phyloP scores from a whole-genome alignment of 1,140 invertebrate genomes.

The Drosophila pandora region DNA sequence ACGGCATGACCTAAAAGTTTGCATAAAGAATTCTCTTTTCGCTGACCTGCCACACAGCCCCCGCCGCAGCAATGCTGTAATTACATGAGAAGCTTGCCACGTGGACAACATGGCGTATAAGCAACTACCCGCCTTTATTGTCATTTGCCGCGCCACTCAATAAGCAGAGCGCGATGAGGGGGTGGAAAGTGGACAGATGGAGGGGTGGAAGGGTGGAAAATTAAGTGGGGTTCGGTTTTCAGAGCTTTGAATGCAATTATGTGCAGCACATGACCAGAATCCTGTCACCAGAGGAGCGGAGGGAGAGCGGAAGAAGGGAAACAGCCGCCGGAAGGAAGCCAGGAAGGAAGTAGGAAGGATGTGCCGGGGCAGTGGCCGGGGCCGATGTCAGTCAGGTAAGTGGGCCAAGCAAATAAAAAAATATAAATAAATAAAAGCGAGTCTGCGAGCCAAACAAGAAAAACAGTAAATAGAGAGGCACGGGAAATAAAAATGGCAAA shows the following conservation, averaged over 20 bases:
- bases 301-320: not conserved
- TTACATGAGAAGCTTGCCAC: constrained; percentile 30
- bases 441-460: constrained; percentile 23
- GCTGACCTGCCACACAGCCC: constrained; percentile 1
- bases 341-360: constrained; percentile 39
- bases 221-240: constrained; percentile 8
- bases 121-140: constrained; percentile 64
- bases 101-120: constrained; percentile 65
- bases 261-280: constrained; percentile 69
- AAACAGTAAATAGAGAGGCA: constrained; percentile 36
- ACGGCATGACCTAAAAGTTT: constrained; percentile 33
- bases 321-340: constrained; percentile 21
- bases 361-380: constrained; percentile 5
- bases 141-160: constrained; percentile 61
- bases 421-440: constrained; percentile 65
- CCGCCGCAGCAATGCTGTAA: constrained; percentile 20
- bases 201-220: not conserved
- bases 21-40: constrained; percentile 29
- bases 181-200: not conserved
- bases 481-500: not conserved
- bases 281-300: constrained; percentile 23
- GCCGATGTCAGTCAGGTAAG: constrained; percentile 61
- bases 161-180: constrained; percentile 11
- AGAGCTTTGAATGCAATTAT: constrained; percentile 77
- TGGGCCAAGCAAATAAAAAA: constrained; percentile 58